phyloP scores from a whole-genome alignment of 2,113 vertebrate genomes.

The Nansenia antarctica region DNA sequence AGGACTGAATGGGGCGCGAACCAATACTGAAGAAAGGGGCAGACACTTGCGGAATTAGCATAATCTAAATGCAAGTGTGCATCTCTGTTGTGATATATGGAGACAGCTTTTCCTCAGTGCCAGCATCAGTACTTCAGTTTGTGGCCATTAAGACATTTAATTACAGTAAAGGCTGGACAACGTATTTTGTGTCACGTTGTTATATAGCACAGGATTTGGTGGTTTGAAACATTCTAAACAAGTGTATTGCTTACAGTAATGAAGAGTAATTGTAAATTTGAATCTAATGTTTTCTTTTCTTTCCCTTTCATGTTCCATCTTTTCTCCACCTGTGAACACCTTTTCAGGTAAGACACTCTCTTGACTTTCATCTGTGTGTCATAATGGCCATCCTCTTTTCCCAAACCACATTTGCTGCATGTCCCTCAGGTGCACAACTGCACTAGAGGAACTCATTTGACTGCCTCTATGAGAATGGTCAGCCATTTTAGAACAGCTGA shows the following conservation, averaged over 20 bases:
- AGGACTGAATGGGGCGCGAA: not conserved
- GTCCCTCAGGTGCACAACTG: constrained; percentile 5
- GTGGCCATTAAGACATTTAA: constrained; percentile 16
- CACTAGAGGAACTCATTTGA: not conserved
- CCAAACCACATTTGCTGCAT: constrained; percentile 2
- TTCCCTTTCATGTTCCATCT: constrained; percentile 50
- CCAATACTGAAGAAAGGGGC: constrained; percentile 28
- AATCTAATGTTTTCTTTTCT: constrained; percentile 45
- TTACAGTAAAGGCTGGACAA: constrained; percentile 46
- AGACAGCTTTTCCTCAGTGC: constrained; percentile 15
- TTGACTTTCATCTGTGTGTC: constrained; percentile 38
- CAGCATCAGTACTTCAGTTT: constrained; percentile 26
- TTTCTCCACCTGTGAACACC: constrained; percentile 19
- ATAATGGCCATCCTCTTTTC: constrained; percentile 15
- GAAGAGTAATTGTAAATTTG: constrained; percentile 19
- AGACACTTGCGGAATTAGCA: not conserved
- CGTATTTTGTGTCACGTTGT: constrained; percentile 17
- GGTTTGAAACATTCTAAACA: not conserved
- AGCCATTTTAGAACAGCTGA: not conserved
- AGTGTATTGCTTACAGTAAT: constrained; percentile 12
- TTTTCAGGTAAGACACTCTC: constrained; percentile 51
- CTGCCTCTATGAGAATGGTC: not conserved
- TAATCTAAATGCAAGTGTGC: constrained; percentile 32
- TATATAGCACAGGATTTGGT: not conserved
- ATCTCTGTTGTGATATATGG: constrained; percentile 45